phyloP scores from a whole-genome alignment of 1,140 invertebrate genomes.

The Heliconius congener region DNA sequence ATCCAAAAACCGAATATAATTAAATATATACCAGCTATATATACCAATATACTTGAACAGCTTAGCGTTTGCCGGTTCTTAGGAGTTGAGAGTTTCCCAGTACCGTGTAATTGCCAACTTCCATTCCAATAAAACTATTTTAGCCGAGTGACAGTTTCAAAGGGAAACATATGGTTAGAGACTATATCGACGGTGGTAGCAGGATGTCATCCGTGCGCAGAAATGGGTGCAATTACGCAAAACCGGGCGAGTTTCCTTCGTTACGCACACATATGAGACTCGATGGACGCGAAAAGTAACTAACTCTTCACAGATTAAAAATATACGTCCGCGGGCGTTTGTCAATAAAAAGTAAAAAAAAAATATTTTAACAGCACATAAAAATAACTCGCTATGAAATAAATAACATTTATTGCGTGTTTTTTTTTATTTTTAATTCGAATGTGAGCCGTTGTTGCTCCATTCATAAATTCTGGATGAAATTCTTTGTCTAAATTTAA shows the following conservation, averaged over 20 bases:
- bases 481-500: slow-evolving; percentile 7
- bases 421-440: background rate
- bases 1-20: background rate
- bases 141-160: slow-evolving; percentile 36
- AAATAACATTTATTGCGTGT: slow-evolving; percentile 22
- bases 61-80: background rate
- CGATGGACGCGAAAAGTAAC: slow-evolving; percentile 46
- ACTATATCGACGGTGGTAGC: slow-evolving; percentile 27
- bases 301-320: slow-evolving; percentile 41
- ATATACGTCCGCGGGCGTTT: slow-evolving; percentile 21
- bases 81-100: slow-evolving; percentile 19
- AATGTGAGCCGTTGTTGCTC: background rate
- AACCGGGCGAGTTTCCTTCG: slow-evolving; percentile 44
- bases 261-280: slow-evolving; percentile 43
- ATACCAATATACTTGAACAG: background rate
- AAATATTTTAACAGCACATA: slow-evolving; percentile 20
- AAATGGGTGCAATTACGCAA: slow-evolving; percentile 44
- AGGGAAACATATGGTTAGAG: slow-evolving; percentile 39
- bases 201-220: slow-evolving; percentile 41
- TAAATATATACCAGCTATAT: background rate
- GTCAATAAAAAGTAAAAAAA: slow-evolving; percentile 28
- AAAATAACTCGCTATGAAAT: slow-evolving; percentile 21
- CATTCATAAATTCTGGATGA: slow-evolving; percentile 8
- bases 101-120: slow-evolving; percentile 33
- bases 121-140: slow-evolving; percentile 41